Conservation (phyloP, 2,888 invertebrate species). For the Acleris literana region DNA sequence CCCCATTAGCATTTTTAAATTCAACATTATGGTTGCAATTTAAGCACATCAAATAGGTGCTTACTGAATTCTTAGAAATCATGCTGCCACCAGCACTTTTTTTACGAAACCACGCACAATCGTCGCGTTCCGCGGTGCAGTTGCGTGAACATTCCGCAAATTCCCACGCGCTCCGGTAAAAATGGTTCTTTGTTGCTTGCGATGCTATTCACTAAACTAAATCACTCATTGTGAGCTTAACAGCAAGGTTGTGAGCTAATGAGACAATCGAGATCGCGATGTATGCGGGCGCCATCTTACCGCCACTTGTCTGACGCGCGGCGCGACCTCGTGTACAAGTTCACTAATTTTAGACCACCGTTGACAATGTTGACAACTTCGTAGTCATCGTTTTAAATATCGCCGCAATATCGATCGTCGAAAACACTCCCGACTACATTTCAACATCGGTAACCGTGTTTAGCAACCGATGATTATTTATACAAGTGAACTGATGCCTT, state of each 20-base stretch:
- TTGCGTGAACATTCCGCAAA: slow-evolving; percentile 46
- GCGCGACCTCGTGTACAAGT: slow-evolving; percentile 65
- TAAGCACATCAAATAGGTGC: background rate
- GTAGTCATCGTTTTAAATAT: slow-evolving; percentile 24
- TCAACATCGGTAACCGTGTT: slow-evolving; percentile 4
- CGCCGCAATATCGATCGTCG: slow-evolving; percentile 11
- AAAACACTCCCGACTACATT: background rate
- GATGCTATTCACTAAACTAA: slow-evolving; percentile 55
- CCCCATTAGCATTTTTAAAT: too few species aligned
- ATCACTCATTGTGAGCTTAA: slow-evolving; percentile 66
- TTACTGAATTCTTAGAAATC: slow-evolving; percentile 1
- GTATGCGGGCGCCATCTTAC: slow-evolving; percentile 67
- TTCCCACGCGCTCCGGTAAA: slow-evolving; percentile 56
- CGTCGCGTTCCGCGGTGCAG: slow-evolving; percentile 43
- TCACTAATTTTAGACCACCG: slow-evolving; percentile 68
- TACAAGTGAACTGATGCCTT: background rate
- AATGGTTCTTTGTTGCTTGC: slow-evolving; percentile 56
- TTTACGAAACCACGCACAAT: slow-evolving; percentile 19
- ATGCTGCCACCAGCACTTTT: slow-evolving; percentile 29
- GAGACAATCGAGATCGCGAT: slow-evolving; percentile 63
- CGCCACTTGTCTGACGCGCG: slow-evolving; percentile 65
- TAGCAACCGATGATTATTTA: background rate
- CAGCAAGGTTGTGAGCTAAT: slow-evolving; percentile 67
- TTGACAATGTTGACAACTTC: slow-evolving; percentile 52
- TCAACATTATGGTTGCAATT: background rate